Evolutionary conservation across 2,888 invertebrate genomes (phyloP), one percentile per base, ranked within the genome.

Genomic region (Nemoura dubitans): DNA sequence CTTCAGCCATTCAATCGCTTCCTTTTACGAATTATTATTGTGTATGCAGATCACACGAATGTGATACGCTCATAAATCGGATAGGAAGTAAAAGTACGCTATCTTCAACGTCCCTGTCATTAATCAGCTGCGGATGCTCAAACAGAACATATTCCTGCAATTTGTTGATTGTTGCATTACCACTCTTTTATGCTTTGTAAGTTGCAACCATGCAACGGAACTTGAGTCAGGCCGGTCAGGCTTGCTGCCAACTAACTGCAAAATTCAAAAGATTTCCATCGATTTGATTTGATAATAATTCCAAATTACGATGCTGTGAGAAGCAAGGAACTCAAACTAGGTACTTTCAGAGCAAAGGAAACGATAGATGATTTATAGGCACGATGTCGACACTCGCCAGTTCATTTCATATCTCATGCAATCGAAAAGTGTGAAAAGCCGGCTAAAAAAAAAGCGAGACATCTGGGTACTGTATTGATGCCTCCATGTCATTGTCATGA

Each of bases 1-100:
- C 59, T 59, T 59, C 59, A 36, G 36, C 36, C 59, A 59, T 59
- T 59, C 59, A 59, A 59, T 59, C 59, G 59, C 59, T 59, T 59
- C 59, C 59, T 59, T 59, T 59, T 59, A 59, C 59, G 59, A 59
- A 21, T 59, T 7, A 59, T 59, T 59, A 36, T 59, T 59, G 59
- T 59, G 36, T 16, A 59, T 59, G 14, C 21, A 1, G 59, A 59
- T 59, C 59, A 59, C 16, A 59, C 59, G 59, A 59, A 59, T 59
- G 59, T 21, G 59, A 59, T 59, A 10, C 59, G 21, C 6, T 59
- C 59, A 14, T 59, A 59, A 59, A 7, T 7, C 14, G 14, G 59
- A 59, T 59, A 21, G 59, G 59, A 59, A 59, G 59, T 59, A 59
- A 59, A 36, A 59, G 59, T 59, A 21, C 59, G 16, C 59, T 36